Conservation (phyloP, 2,888 invertebrate genomes). For the Pasiphila rectangulata region DNA sequence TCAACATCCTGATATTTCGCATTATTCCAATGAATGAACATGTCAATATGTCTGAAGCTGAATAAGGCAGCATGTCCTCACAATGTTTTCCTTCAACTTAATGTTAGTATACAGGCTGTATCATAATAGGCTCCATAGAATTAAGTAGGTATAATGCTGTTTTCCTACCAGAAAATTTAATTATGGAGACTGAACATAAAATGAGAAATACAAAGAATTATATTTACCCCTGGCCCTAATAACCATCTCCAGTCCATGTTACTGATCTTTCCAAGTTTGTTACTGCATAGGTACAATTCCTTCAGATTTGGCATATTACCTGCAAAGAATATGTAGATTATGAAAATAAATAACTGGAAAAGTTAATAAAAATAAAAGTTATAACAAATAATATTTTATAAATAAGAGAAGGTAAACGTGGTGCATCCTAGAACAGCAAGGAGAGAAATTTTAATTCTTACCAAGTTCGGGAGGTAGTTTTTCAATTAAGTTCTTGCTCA, state of each 20-base stretch:
- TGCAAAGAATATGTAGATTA: slow-evolving; percentile 46
- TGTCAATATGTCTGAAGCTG: no score
- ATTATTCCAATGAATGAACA: no score
- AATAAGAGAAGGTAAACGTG: no score
- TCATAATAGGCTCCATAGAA: no score
- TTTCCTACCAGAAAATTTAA: no score
- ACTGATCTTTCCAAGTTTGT: slow-evolving; percentile 79
- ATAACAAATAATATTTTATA: background rate
- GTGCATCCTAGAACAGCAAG: no score
- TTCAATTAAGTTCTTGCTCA: slow-evolving; percentile 86
- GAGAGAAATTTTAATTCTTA: slow-evolving; percentile 34
- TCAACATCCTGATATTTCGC: no score
- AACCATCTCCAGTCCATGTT: slow-evolving; percentile 85
- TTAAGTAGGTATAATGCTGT: no score
- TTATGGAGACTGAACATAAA: slow-evolving; percentile 4
- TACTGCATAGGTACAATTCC: slow-evolving; percentile 83
- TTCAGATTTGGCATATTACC: slow-evolving; percentile 79
- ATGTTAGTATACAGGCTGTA: no score
- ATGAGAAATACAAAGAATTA: slow-evolving; percentile 1
- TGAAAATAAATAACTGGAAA: slow-evolving; percentile 15
- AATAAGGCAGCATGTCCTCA: no score
- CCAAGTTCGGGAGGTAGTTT: slow-evolving; percentile 86
- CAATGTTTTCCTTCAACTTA: no score
- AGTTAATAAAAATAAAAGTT: background rate
- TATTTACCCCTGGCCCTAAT: slow-evolving; percentile 68